Evolutionary conservation across 2,888 invertebrate genomes (phyloP).

Genomic region (Cryptops parisi): DNA sequence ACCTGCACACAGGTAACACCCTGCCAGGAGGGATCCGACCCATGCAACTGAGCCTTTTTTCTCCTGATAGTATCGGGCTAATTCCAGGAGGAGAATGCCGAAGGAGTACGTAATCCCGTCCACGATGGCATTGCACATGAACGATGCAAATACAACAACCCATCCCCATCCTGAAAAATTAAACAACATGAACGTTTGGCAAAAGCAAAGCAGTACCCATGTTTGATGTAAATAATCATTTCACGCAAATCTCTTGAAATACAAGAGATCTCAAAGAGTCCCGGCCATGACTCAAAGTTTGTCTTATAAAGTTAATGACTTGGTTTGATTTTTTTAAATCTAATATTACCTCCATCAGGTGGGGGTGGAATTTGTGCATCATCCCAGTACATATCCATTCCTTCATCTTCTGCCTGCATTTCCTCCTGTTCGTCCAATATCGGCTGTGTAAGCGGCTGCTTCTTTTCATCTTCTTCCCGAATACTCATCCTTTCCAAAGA

Average conservation of each 20-base stretch:
- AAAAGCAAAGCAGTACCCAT: too few species aligned
- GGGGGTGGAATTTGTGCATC: conserved; percentile 13
- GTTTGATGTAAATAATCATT: too few species aligned
- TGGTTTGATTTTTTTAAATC: too few species aligned
- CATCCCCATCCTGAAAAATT: conserved; percentile 59
- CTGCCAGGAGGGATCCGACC: conserved; percentile 88
- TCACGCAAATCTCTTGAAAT: too few species aligned
- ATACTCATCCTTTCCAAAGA: conserved; percentile 6
- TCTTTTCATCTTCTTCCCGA: conserved; percentile 9
- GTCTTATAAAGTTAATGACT: too few species aligned
- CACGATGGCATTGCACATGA: conserved; percentile 95
- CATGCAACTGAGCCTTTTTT: conserved; percentile 79
- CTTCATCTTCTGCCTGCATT: conserved; percentile 2
- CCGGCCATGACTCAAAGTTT: too few species aligned
- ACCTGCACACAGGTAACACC: conserved; percentile 90
- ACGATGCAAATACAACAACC: conserved; percentile 91
- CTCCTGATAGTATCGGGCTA: conserved; percentile 64
- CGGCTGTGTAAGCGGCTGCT: background rate
- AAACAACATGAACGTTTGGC: background rate
- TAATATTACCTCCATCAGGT: conserved; percentile 18
- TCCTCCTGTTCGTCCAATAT: conserved; percentile 5
- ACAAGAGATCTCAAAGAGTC: too few species aligned
- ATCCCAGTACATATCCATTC: conserved; percentile 11
- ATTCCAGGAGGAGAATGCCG: conserved; percentile 74
- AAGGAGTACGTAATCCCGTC: conserved; percentile 99